Evolutionary conservation across 2,113 vertebrate species (phyloP).

Genomic region (Bubo bubo): DNA sequence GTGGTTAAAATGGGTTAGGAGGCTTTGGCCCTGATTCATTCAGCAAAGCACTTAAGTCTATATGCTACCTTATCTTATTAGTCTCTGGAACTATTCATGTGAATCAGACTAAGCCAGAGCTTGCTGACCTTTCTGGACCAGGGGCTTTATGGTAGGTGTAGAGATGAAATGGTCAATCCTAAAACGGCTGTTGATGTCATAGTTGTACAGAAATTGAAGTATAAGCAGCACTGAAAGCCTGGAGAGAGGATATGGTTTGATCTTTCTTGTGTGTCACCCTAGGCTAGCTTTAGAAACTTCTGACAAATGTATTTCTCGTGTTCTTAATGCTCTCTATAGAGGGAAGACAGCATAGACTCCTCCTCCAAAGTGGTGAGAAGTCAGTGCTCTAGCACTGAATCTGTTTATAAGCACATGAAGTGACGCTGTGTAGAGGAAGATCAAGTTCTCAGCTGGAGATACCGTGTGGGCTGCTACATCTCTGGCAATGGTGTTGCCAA

Average conservation of each 20-base stretch:
- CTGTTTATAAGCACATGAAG: not conserved
- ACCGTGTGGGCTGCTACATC: too few species aligned
- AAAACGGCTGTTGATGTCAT: not conserved
- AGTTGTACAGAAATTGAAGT: not conserved
- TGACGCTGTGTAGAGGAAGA: too few species aligned
- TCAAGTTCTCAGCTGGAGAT: not conserved
- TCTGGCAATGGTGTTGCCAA: not conserved
- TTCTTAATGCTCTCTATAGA: not conserved
- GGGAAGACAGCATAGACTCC: not conserved
- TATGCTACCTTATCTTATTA: not conserved
- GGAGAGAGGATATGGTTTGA: not conserved
- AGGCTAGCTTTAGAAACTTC: not conserved
- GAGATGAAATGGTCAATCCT: not conserved
- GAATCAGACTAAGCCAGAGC: not conserved
- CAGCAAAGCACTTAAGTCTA: conserved; percentile 63
- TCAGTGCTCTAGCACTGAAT: not conserved
- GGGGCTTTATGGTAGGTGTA: not conserved
- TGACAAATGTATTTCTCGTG: not conserved
- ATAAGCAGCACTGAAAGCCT: not conserved
- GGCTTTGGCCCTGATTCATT: conserved; percentile 70
- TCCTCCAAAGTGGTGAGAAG: not conserved
- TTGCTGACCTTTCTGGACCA: not conserved
- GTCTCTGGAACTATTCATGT: not conserved
- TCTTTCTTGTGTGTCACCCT: not conserved
- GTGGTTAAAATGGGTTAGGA: too few species aligned